Evolutionary conservation across 2,888 invertebrate species (phyloP), one percentile per base, ranked within the genome.

Genomic region (Drosophila rellima): DNA sequence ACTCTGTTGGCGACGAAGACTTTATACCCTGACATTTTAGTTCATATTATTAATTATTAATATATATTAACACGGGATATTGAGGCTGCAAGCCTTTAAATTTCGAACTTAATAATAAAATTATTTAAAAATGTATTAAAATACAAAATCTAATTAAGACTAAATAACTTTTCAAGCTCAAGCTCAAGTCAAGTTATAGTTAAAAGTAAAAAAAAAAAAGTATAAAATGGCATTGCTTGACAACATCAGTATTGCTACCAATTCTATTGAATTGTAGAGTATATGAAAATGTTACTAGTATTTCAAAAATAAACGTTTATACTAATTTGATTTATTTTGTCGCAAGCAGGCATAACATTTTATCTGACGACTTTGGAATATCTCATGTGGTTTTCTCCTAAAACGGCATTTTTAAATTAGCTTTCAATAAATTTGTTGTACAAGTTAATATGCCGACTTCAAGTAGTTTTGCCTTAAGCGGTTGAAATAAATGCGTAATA

Each of bases 341-440:
- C 63, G 57, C 47, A 13, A 23, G 26, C 35, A 50, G 42, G 35
- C 29, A 20, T 29, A 15, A 42, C 35, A 40, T 42, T 64, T 59
- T 29, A 59, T 60, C 37, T 39, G 51, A 29, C 51, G 51, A 39
- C 59, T 37, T 60, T 52, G 20, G 13, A 39, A 60, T 42, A 31
- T 51, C 15, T 37, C 23, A 61, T 40, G 47, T 54, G 48, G 61
- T 48, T 15, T 66, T 61, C 8, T n/a, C 64, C 60, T 18, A 15
- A 39, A 42, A 48, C 2, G 65, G 45, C 26, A 54, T 26, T 61
- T 48, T 52, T 45, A 61, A 61, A 60, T 48, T 52, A 61, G 52
- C 61, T 52, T 29, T 45, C 60, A 64, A 64, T 64, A 59, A 64
- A 64, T 64, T 59, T 59, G 44, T 45, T 37, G 57, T 26, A 42